phyloP scores from a whole-genome alignment of 2,113 vertebrate genomes.

The Takifugu flavidus region DNA sequence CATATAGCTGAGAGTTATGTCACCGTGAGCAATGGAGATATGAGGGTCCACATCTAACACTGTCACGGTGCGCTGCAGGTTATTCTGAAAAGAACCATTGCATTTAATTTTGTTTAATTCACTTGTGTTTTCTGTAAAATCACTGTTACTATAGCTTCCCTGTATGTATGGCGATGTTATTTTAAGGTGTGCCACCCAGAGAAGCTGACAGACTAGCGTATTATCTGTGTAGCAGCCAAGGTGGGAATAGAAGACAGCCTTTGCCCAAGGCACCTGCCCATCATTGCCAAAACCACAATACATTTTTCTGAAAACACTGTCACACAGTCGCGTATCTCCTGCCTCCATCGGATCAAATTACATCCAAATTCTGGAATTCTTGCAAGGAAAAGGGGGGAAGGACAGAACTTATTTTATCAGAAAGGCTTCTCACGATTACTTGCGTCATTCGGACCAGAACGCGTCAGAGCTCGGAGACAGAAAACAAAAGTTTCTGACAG shows the following conservation, averaged over 20 bases:
- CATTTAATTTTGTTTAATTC: background rate
- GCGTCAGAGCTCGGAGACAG: background rate
- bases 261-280: constrained; percentile 53
- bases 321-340: constrained; percentile 37
- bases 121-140: background rate
- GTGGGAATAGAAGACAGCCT: constrained; percentile 42
- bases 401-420: constrained; percentile 22
- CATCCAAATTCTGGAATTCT: constrained; percentile 37
- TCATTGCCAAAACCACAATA: constrained; percentile 53
- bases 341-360: constrained; percentile 52
- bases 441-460: constrained; percentile 8
- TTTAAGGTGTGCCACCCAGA: constrained; percentile 16
- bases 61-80: too few relatives aligned
- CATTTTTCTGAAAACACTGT: constrained; percentile 37
- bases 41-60: constrained; percentile 6
- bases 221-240: constrained; percentile 47
- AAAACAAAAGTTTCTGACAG: background rate
- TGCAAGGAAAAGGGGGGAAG: constrained; percentile 25
- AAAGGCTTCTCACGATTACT: constrained; percentile 19
- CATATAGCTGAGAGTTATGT: constrained; percentile 24
- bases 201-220: constrained; percentile 16
- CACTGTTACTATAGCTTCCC: background rate
- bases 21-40: constrained; percentile 36
- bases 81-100: background rate
- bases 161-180: constrained; percentile 8